phyloP scores from a whole-genome alignment of 2,888 invertebrate genomes.

The Zygogramma bicolorata region DNA sequence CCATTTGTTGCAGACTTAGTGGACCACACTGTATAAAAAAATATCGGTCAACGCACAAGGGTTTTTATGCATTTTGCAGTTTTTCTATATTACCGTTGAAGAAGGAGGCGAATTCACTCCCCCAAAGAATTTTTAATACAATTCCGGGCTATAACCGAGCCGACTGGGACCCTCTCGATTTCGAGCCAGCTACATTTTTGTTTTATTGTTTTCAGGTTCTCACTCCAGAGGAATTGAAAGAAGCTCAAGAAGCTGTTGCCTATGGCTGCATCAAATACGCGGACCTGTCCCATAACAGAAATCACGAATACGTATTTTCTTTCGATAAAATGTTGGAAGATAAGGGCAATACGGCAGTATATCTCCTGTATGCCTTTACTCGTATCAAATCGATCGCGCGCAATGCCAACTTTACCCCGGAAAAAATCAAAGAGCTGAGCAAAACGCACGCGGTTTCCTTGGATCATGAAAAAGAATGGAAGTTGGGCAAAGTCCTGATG shows the following conservation, averaged over 20 bases:
- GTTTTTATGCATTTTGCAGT: no score
- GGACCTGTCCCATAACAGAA: conserved; percentile 93
- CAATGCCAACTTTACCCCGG: conserved; percentile 76
- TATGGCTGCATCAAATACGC: conserved; percentile 99
- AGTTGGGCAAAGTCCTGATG: conserved; percentile 87
- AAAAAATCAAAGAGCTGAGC: conserved; percentile 74
- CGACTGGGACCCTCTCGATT: no score
- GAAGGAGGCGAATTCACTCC: no score
- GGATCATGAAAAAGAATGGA: conserved; percentile 94
- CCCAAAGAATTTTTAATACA: no score
- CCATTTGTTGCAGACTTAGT: no score
- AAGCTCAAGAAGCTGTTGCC: conserved; percentile 91
- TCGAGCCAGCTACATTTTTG: no score
- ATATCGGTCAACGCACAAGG: no score
- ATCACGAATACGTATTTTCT: conserved; percentile 96
- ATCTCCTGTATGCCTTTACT: conserved; percentile 93
- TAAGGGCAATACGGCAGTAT: conserved; percentile 98
- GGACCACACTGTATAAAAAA: no score
- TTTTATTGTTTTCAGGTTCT: conserved; percentile 63
- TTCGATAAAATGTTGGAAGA: conserved; percentile 99
- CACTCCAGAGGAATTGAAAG: conserved; percentile 81
- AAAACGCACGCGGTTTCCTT: conserved; percentile 75
- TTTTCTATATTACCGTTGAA: no score
- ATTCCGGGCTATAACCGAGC: no score
- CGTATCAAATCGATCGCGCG: conserved; percentile 92